Evolutionary conservation across 2,888 invertebrate genomes (phyloP), one percentile per base, ranked within the genome.

Genomic region (Drosophila mayaguana): DNA sequence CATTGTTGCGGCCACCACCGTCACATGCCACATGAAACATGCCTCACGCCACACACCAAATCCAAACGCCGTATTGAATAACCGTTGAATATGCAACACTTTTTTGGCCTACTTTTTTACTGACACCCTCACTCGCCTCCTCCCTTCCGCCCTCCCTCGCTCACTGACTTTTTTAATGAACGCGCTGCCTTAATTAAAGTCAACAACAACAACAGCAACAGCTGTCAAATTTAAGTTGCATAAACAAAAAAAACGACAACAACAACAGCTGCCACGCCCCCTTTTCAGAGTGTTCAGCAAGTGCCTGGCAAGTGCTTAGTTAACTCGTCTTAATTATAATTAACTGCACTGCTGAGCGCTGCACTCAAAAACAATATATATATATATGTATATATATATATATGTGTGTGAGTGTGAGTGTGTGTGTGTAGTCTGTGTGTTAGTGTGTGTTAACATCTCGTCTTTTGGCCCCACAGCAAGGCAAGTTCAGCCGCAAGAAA

Each of bases 311-410:
- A 88, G 87, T 86, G 89, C 84, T 88, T 77, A 88, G 88, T 91
- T 89, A 91, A 91, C 90, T 91, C 81, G 91, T 81, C 91, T 91
- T 91, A 91, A 91, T 91, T 91, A 90, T 91, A 91, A 91, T 91
- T 91, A 92, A 91, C 91, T 91, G 82, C 89, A 89, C 90, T 90
- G 79, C 80, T 76, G 78, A 82, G 75, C 83, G 63, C 54, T 66
- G 56, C 34, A 57, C 54, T 63, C 32, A 12, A 50, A 50, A 50
- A 48, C 38, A 59, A 38, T n/a, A 28, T 1, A 62, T 46, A 32
- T 53, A 42, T 7, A 28, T 12, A 20, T 50, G 38, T 50, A 34
- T 32, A 28, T 40, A 9, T n/a, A 14, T 36, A 8, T 40, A 16
- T 38, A 7, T 16, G 38, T 38, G 56, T 63, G 67, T 46, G n/a